Evolutionary conservation across 2,797 vertebrate genomes (phyloP).

Genomic region (Peromyscus attwateri): DNA sequence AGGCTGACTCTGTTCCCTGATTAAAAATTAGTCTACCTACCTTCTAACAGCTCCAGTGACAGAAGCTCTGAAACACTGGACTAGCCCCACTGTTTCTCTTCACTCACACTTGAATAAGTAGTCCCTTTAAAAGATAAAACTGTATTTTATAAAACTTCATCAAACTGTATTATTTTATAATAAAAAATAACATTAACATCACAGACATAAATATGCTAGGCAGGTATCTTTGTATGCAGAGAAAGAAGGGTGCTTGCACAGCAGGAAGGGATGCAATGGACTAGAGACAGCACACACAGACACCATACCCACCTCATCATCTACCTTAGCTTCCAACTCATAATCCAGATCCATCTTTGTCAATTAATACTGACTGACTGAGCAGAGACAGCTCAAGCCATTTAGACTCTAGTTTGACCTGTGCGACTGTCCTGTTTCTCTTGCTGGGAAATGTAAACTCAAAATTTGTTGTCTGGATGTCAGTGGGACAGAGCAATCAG

Average conservation of each 20-base stretch:
- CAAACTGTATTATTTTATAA: conserved; percentile 5
- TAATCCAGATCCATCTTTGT: not conserved
- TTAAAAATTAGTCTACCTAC: not conserved
- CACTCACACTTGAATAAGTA: not conserved
- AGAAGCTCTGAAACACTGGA: not conserved
- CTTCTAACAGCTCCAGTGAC: not conserved
- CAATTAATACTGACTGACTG: not conserved
- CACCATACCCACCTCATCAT: not conserved
- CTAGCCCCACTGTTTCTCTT: not conserved
- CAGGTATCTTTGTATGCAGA: not conserved
- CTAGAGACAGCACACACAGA: not conserved
- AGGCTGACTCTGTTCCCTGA: not conserved
- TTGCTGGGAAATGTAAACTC: conserved; percentile 21
- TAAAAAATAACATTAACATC: not conserved
- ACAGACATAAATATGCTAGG: not conserved
- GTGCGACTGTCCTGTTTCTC: not conserved
- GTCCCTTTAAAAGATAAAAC: not conserved
- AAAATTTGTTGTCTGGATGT: not conserved
- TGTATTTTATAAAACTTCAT: no score
- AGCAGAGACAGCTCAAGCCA: not conserved
- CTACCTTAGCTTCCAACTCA: not conserved
- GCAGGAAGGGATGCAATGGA: not conserved
- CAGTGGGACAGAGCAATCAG: not conserved
- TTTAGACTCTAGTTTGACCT: not conserved
- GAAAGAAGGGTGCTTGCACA: not conserved